phyloP scores from a whole-genome alignment of 2,113 vertebrate genomes.

The Saguinus midas region DNA sequence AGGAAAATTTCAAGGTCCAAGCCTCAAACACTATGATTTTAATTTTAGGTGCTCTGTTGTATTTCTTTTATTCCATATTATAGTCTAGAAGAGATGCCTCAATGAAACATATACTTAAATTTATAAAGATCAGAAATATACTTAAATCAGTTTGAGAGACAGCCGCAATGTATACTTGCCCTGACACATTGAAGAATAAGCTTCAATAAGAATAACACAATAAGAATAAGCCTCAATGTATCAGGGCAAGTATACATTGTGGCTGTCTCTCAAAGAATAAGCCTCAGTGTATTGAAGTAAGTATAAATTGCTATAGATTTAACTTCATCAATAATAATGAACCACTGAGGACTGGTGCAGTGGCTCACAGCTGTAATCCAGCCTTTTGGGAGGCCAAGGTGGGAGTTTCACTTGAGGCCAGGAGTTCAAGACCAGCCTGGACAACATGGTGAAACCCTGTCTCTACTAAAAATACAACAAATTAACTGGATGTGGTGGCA shows the following conservation, averaged over 20 bases:
- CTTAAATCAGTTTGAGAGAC: not conserved
- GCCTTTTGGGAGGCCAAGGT: too few species aligned
- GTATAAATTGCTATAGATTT: not conserved
- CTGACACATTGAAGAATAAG: too few species aligned
- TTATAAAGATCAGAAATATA: not conserved
- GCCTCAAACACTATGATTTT: not conserved
- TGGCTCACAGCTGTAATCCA: too few species aligned
- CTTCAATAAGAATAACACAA: too few species aligned
- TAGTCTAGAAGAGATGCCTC: not conserved
- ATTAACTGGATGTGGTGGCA: too few species aligned
- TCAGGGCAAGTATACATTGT: too few species aligned
- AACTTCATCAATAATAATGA: not conserved
- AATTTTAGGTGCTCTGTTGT: conserved; percentile 1
- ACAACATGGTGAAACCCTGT: too few species aligned
- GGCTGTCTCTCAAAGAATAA: too few species aligned
- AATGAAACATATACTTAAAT: not conserved
- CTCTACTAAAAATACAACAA: too few species aligned
- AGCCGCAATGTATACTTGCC: not conserved
- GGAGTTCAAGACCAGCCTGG: too few species aligned
- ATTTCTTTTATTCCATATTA: conserved; percentile 24
- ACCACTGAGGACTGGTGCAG: not conserved
- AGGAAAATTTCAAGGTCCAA: conserved; percentile 36
- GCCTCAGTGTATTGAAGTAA: not conserved
- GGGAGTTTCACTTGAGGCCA: too few species aligned
- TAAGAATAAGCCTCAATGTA: too few species aligned